Evolutionary conservation across 2,888 invertebrate genomes (phyloP).

Genomic region (Dryobota labecula): DNA sequence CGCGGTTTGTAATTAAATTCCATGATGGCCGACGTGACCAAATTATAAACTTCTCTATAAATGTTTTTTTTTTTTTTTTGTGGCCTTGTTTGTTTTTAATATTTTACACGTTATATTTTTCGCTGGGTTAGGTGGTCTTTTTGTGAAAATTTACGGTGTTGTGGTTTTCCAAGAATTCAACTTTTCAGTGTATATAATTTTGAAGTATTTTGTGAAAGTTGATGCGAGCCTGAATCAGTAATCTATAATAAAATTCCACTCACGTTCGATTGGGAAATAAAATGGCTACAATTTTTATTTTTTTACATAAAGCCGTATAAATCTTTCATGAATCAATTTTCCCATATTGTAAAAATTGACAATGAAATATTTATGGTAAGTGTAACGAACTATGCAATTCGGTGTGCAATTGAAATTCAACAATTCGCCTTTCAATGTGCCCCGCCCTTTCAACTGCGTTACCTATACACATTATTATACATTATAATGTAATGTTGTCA

Average conservation of each 20-base stretch:
- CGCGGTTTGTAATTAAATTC: slow-evolving; percentile 68
- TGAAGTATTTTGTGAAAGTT: background rate
- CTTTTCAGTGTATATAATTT: background rate
- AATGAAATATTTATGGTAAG: slow-evolving; percentile 49
- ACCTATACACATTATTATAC: background rate
- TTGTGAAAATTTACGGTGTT: background rate
- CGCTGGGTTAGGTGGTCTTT: slow-evolving; percentile 18
- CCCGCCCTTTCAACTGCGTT: background rate
- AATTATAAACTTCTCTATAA: slow-evolving; percentile 67
- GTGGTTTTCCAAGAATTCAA: background rate
- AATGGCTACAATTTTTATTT: slow-evolving; percentile 15
- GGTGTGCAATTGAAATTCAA: slow-evolving; percentile 5
- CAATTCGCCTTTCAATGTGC: background rate
- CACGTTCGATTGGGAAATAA: background rate
- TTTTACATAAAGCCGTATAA: slow-evolving; percentile 12
- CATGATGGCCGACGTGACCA: slow-evolving; percentile 66
- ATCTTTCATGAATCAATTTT: slow-evolving; percentile 41
- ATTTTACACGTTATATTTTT: slow-evolving; percentile 51
- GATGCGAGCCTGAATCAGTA: background rate
- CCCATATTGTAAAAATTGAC: slow-evolving; percentile 26
- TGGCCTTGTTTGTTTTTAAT: slow-evolving; percentile 71
- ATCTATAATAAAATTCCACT: slow-evolving; percentile 1
- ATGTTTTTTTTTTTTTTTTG: slow-evolving; percentile 70
- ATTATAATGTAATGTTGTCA: background rate
- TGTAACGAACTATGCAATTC: slow-evolving; percentile 50